A percentile compares a stretch with the other conserved stretches of the same genome.
phyloP scores from a whole-genome alignment of 1,140 invertebrate species.

The Drosophila micromelanica region DNA sequence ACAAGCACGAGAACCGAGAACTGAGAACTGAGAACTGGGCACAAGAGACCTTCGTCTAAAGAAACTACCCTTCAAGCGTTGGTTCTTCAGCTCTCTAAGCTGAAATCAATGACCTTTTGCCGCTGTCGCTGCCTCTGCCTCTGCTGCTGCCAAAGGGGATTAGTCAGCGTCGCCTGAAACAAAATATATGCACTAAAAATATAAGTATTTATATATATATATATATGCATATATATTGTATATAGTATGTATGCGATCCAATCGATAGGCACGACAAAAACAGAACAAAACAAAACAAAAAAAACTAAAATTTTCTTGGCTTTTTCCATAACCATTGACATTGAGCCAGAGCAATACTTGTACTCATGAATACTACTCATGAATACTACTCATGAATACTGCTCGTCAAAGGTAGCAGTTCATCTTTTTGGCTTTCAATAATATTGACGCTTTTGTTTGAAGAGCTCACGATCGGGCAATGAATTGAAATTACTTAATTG shows the following conservation, averaged over 20 bases:
- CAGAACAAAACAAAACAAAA: conserved; percentile 8
- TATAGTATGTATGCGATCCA: conserved; percentile 25
- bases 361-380: conserved; percentile 22
- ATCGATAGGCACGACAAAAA: conserved; percentile 54
- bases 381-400: conserved; percentile 19
- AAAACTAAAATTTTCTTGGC: conserved; percentile 42
- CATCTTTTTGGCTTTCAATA: conserved; percentile 22
- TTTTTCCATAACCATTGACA: conserved; percentile 60
- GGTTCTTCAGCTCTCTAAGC: conserved; percentile 72
- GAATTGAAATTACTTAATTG: conserved; percentile 68
- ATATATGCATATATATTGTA: conserved; percentile 18
- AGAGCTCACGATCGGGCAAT: conserved; percentile 66
- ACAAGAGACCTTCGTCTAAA: conserved; percentile 73
- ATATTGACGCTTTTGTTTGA: conserved; percentile 38
- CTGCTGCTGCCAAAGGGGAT: conserved; percentile 46
- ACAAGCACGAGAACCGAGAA: not conserved
- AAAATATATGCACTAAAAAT: conserved; percentile 55
- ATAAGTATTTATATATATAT: conserved; percentile 27
- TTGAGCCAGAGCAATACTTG: conserved; percentile 48
- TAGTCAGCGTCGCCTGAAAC: conserved; percentile 64
- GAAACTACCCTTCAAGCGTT: conserved; percentile 73
- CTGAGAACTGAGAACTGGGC: not conserved
- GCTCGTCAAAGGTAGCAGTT: conserved; percentile 19
- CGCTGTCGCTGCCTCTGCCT: not conserved
- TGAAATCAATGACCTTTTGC: conserved; percentile 83